These are phyloP conservation scores for Blera fallax DNA, from an alignment of 2,888 invertebrate genomes.

Conservation along the genomic window DNA sequence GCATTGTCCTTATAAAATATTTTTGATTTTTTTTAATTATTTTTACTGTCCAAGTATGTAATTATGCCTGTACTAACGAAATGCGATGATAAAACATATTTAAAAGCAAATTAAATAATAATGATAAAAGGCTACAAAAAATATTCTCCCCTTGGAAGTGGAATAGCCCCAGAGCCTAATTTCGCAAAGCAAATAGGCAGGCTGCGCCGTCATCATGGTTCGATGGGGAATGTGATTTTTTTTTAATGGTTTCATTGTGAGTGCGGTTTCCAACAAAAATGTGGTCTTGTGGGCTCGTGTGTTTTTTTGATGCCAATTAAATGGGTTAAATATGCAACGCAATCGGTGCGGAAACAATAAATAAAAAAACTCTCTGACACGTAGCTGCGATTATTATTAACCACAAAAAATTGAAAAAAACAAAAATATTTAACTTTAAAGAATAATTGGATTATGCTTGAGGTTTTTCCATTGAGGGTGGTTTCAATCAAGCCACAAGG, in stretches of 20 bases:
- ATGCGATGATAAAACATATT: constrained; percentile 12
- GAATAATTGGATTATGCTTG: no score
- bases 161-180: neutral
- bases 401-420: neutral
- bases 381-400: neutral
- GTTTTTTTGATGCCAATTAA: constrained; percentile 12
- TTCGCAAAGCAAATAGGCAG: neutral
- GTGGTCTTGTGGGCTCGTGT: constrained; percentile 7
- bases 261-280: constrained; percentile 13
- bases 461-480: no score
- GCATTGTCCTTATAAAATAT: neutral
- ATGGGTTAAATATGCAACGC: neutral
- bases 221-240: neutral
- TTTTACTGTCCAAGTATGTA: neutral
- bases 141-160: neutral
- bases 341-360: neutral
- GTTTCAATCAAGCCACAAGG: no score
- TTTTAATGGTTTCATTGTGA: constrained; percentile 9
- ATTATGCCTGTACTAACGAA: neutral
- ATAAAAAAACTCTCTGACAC: neutral
- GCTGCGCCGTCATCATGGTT: neutral
- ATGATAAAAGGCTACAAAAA: neutral
- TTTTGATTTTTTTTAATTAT: neutral
- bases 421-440: neutral
- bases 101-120: constrained; percentile 20